Conservation (phyloP, 2,888 invertebrate genomes). For the Nysson spinosus region DNA sequence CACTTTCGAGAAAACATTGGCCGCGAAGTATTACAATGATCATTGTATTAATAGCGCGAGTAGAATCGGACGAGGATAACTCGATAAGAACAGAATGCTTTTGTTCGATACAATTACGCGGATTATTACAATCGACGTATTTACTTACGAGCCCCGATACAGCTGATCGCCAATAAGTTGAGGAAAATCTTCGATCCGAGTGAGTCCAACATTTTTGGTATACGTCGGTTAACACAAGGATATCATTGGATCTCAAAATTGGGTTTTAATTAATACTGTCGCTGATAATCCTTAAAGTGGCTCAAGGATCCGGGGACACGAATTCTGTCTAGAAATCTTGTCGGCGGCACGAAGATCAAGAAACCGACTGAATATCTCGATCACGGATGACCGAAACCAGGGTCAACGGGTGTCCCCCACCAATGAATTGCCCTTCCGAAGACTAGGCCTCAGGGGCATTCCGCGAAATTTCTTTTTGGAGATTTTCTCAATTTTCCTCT, state of each 20-base stretch:
- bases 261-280: no score
- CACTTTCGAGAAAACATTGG: no score
- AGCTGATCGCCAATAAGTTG: conserved; percentile 20
- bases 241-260: not conserved
- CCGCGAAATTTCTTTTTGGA: not conserved
- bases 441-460: conserved; percentile 2
- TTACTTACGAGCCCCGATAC: conserved; percentile 59
- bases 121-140: not conserved
- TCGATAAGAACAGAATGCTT: no score
- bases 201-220: conserved; percentile 24
- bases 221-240: not conserved
- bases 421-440: conserved; percentile 17
- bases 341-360: conserved; percentile 38
- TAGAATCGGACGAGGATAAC: no score
- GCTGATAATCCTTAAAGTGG: not conserved
- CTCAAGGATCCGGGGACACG: no score
- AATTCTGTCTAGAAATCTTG: no score
- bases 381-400: conserved; percentile 60
- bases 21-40: no score
- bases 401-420: conserved; percentile 73
- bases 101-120: no score
- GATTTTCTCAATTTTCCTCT: not conserved
- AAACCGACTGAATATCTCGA: conserved; percentile 54
- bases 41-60: no score
- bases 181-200: conserved; percentile 1